Evolutionary conservation across 1,140 invertebrate genomes (phyloP), one percentile per base, ranked within the genome.

Genomic region (Temnothorax curvispinosus): DNA sequence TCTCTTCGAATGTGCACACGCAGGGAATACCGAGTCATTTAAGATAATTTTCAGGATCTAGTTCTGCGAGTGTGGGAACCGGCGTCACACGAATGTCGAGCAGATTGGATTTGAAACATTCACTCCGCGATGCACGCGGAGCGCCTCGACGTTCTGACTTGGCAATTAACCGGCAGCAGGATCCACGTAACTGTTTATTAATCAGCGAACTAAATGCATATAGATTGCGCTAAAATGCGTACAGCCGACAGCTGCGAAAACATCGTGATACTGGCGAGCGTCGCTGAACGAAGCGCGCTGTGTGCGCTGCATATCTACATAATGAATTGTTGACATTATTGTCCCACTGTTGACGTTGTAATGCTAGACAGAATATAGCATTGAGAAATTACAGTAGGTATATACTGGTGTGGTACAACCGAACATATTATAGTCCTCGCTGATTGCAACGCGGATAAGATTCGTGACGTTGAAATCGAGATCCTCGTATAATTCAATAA

Each of bases 291-390:
- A 64, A 13, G 52, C 4, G 15, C 41, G 52, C 47, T 8, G 2
- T 13, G 6, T 3, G 2, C 13, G 9, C 41, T 35, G 13, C 35
- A 4, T 35, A 65, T 78, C 41, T 32, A 65, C n/a, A 35, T 27
- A 65, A 35, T 78, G 27, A 78, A 78, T 21, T 78, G 75, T 64
- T 78, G 60, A 78, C 27, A 47, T 50, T 78, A 65, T 78, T 78
- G 60, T 18, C 41, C 27, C 41, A 38, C 3, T 78, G 44, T 65
- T 78, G 54, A 78, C 11, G 64, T 1, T 47, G 76, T 38, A 78
- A 78, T 65, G 18, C 54, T 65, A 32, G 18, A 47, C 41, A 13
- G 18, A 35, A 65, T 65, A 11, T 35, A 69, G 15, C 62, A 15
- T 64, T n/a, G 27, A 47, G 58, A n/a, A 78, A 78, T 78, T 78